Percentiles rank a stretch among this genome's conserved stretches.
phyloP scores from a whole-genome alignment of 23 tunicate genomes.

The Trididemnum clinides region DNA sequence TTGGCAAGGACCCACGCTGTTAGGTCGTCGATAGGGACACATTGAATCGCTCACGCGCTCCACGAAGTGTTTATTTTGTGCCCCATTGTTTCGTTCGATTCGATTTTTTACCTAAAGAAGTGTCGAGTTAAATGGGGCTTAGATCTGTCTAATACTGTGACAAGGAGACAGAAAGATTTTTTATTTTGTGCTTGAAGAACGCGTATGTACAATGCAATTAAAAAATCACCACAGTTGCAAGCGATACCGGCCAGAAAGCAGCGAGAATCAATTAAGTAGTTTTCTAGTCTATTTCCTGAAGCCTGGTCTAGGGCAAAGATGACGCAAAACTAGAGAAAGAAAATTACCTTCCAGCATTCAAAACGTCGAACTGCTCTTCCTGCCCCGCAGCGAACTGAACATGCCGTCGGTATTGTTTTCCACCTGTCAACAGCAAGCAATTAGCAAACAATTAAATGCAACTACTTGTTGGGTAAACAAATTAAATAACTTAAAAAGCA shows the following conservation, averaged over 20 bases:
- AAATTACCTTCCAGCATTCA: constrained; percentile 59
- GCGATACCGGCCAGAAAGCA: too few relatives aligned
- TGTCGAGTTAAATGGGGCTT: neutral
- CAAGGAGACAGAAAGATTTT: too few relatives aligned
- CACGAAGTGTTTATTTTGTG: neutral
- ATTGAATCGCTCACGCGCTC: constrained; percentile 10
- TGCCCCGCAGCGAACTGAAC: constrained; percentile 68
- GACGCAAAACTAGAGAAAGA: too few relatives aligned
- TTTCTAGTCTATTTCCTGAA: too few relatives aligned
- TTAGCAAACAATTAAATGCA: neutral
- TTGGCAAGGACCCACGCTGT: constrained; percentile 39
- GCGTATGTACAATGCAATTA: too few relatives aligned
- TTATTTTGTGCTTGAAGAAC: too few relatives aligned
- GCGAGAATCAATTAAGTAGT: too few relatives aligned
- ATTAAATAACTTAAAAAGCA: too few relatives aligned
- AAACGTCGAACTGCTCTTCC: constrained; percentile 27
- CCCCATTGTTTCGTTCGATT: neutral
- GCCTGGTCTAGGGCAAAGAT: too few relatives aligned
- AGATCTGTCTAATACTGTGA: too few relatives aligned
- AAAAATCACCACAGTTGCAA: too few relatives aligned
- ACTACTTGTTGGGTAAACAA: neutral
- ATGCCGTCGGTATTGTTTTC: constrained; percentile 52
- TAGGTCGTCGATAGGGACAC: constrained; percentile 60
- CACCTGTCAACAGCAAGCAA: constrained; percentile 31
- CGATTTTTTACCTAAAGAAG: neutral